A percentile compares a stretch with the other conserved stretches of the same genome.
These are phyloP conservation scores for Acipenser transmontanus DNA, from an alignment of 2,797 vertebrate species.

Conservation along the genomic window DNA sequence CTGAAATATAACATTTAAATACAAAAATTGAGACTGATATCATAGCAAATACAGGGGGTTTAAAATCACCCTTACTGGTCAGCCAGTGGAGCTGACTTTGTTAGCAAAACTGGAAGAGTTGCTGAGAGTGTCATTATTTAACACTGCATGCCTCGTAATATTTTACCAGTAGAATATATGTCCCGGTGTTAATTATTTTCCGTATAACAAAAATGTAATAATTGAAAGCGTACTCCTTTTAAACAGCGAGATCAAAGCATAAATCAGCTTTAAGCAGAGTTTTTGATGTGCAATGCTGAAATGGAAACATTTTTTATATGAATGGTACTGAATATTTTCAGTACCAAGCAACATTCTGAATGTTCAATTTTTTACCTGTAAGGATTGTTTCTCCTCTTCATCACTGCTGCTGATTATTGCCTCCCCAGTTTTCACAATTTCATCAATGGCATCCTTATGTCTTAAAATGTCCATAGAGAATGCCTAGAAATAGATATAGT, in stretches of 20 bases:
- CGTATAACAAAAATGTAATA: too few relatives aligned
- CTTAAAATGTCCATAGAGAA: slow-evolving; percentile 96
- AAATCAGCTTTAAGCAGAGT: too few relatives aligned
- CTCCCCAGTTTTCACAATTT: slow-evolving; percentile 79
- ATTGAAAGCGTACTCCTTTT: too few relatives aligned
- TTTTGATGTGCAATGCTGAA: too few relatives aligned
- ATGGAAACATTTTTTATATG: too few relatives aligned
- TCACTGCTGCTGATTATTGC: slow-evolving; percentile 75
- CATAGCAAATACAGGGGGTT: slow-evolving; percentile 7
- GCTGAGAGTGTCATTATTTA: too few relatives aligned
- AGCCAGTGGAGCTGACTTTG: too few relatives aligned
- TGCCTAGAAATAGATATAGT: slow-evolving; percentile 54
- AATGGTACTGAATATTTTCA: neutral
- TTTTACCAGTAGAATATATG: too few relatives aligned
- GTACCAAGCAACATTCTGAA: neutral
- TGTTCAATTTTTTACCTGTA: slow-evolving; percentile 61
- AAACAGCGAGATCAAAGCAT: too few relatives aligned
- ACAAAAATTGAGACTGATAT: slow-evolving; percentile 7
- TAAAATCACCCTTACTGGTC: neutral
- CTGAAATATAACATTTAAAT: slow-evolving; percentile 50
- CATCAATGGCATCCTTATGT: slow-evolving; percentile 90
- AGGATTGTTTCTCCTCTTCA: slow-evolving; percentile 72
- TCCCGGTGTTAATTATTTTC: too few relatives aligned
- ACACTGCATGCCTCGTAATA: too few relatives aligned
- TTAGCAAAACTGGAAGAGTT: too few relatives aligned